Conservation (phyloP, 2,888 invertebrate genomes). For the Drosophila yooni region DNA sequence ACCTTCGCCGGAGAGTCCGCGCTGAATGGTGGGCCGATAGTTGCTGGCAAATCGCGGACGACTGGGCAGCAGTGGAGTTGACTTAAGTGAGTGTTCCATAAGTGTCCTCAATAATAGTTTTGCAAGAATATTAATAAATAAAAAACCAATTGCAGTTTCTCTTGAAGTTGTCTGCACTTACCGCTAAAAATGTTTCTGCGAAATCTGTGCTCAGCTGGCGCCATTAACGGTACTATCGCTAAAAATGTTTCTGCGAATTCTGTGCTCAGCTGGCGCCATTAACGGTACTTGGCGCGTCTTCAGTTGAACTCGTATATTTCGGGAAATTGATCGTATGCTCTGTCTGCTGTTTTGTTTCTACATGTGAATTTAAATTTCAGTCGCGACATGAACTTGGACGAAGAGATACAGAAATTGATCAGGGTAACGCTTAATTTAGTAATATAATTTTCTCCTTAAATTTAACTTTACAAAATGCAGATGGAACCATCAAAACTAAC, state of each 20-base stretch:
- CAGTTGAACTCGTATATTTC: neutral
- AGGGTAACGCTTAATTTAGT: neutral
- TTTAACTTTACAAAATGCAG: slow-evolving; percentile 4
- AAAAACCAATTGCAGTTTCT: too few species aligned
- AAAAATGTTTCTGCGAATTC: too few species aligned
- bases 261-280: too few species aligned
- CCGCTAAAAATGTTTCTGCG: too few species aligned
- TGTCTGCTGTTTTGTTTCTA: slow-evolving; percentile 4
- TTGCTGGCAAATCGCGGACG: slow-evolving; percentile 83
- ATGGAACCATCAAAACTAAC: slow-evolving; percentile 12
- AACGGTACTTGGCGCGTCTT: neutral
- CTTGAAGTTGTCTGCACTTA: too few species aligned
- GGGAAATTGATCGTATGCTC: slow-evolving; percentile 1
- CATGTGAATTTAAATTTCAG: neutral
- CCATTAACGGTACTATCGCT: too few species aligned
- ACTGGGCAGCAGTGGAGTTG: slow-evolving; percentile 77
- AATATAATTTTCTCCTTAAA: too few species aligned
- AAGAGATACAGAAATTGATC: neutral
- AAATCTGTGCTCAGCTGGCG: too few species aligned
- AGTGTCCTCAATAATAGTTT: too few species aligned
- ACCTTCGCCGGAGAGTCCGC: slow-evolving; percentile 85
- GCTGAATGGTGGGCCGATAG: slow-evolving; percentile 84
- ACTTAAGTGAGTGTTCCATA: too few species aligned
- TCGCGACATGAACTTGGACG: slow-evolving; percentile 1
- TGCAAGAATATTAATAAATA: too few species aligned